Percentiles rank a stretch among this genome's conserved stretches.
phyloP scores from a whole-genome alignment of 23 tunicate genomes.

The Trididemnum clinides region DNA sequence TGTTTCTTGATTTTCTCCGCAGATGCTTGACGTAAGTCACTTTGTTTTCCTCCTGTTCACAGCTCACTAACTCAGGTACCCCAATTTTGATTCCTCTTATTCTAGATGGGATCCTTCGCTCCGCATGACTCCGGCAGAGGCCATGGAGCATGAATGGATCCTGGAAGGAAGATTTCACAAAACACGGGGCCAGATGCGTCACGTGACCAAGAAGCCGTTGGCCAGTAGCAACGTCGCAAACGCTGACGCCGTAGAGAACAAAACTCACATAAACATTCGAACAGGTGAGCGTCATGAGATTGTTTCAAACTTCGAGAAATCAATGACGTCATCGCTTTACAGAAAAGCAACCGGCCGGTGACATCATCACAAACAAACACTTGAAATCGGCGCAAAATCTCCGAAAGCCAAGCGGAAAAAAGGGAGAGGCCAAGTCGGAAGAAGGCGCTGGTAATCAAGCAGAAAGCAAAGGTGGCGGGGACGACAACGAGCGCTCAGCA shows the following conservation, averaged over 20 bases:
- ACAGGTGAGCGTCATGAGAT: conserved; percentile 7
- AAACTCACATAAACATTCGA: conserved; percentile 12
- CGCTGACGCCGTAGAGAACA: background rate
- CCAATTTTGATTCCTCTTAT: background rate
- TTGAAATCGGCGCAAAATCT: conserved; percentile 5
- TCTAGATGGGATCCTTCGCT: conserved; percentile 76
- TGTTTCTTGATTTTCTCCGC: conserved; percentile 83
- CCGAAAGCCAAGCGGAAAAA: conserved; percentile 13
- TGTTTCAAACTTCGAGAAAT: background rate
- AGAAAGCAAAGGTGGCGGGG: background rate
- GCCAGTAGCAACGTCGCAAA: background rate
- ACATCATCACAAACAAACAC: background rate
- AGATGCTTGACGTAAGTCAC: conserved; percentile 93
- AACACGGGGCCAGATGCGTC: conserved; percentile 74
- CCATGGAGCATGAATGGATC: conserved; percentile 93
- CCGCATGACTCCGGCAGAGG: conserved; percentile 93
- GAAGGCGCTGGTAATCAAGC: background rate
- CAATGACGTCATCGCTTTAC: background rate
- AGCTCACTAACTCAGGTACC: too few relatives aligned
- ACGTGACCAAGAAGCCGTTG: conserved; percentile 32
- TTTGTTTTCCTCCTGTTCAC: too few relatives aligned
- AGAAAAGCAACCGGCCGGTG: conserved; percentile 16
- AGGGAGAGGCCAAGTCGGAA: background rate
- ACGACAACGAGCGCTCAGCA: conserved; percentile 45
- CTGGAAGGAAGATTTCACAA: conserved; percentile 80